Conservation (phyloP, 2,797 vertebrate genomes). For the Alfaro cultratus region DNA sequence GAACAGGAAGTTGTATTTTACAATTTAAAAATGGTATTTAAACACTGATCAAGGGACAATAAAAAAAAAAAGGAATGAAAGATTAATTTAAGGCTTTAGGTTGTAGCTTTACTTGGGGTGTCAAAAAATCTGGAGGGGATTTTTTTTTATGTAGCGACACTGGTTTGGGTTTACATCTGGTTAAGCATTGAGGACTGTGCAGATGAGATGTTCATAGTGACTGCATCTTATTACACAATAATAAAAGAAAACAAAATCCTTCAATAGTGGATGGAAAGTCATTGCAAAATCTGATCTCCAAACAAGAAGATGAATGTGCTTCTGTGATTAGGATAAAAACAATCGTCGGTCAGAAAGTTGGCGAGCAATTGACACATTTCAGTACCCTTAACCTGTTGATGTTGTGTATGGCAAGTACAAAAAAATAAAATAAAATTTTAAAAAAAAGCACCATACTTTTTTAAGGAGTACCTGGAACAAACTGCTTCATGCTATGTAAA, state of each 20-base stretch:
- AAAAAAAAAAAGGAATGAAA: not conserved
- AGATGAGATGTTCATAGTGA: not conserved
- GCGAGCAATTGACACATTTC: not conserved
- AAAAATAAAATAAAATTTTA: constrained; percentile 26
- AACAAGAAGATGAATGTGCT: constrained; percentile 2
- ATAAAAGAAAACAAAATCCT: not conserved
- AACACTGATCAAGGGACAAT: not conserved
- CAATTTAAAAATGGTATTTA: not conserved
- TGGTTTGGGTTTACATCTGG: not conserved
- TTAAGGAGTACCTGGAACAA: constrained; percentile 44
- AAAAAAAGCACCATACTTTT: constrained; percentile 54
- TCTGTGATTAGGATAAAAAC: not conserved
- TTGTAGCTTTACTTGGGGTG: not conserved
- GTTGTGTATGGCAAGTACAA: constrained; percentile 41
- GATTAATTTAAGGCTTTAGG: not conserved
- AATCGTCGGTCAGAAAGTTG: not conserved
- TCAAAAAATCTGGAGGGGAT: not conserved
- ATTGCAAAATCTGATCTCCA: not conserved
- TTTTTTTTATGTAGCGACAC: not conserved
- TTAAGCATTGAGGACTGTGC: not conserved
- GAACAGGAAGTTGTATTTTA: not conserved
- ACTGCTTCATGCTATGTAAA: constrained; percentile 49
- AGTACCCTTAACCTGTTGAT: constrained; percentile 54
- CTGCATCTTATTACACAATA: not conserved
- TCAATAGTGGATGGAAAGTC: not conserved